Conservation (phyloP, 2,797 vertebrate genomes). For the Peromyscus nudipes region DNA sequence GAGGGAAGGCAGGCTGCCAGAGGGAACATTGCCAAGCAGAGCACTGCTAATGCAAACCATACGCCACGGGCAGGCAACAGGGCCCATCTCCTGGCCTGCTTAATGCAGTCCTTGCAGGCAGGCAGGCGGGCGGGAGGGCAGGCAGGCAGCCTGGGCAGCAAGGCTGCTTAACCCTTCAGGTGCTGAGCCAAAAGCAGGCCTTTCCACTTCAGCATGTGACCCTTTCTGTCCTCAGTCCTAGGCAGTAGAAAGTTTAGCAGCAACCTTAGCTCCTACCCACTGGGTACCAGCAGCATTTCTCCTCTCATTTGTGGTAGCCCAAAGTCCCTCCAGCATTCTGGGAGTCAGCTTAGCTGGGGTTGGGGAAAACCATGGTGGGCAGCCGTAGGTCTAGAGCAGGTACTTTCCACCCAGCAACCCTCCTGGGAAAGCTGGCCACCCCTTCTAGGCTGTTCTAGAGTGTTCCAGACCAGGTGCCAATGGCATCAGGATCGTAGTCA, state of each 20-base stretch:
- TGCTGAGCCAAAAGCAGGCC: slow-evolving; percentile 62
- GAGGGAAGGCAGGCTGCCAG: slow-evolving; percentile 87
- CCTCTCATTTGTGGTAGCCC: background rate
- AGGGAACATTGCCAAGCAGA: slow-evolving; percentile 89
- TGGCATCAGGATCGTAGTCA: rapidly evolving
- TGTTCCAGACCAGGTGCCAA: rapidly evolving
- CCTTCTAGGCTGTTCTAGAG: background rate
- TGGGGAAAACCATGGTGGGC: background rate
- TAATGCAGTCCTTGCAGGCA: slow-evolving; percentile 86
- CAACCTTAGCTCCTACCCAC: background rate
- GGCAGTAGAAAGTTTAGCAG: background rate
- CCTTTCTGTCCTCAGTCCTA: background rate
- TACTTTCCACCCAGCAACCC: background rate
- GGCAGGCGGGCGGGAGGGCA: slow-evolving; percentile 80
- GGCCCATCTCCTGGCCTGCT: slow-evolving; percentile 87
- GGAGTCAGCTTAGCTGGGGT: background rate
- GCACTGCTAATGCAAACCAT: slow-evolving; percentile 93
- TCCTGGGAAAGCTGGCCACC: background rate
- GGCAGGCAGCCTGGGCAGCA: slow-evolving; percentile 84
- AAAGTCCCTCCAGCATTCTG: background rate
- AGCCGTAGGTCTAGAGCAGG: background rate
- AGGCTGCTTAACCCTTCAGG: slow-evolving; percentile 87
- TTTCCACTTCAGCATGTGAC: background rate
- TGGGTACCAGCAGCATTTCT: no score
- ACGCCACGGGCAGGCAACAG: slow-evolving; percentile 74